Percentiles rank a stretch among this genome's conserved stretches.
phyloP scores from a whole-genome alignment of 2,113 vertebrate genomes.

The Chaetorhynchus papuensis region DNA sequence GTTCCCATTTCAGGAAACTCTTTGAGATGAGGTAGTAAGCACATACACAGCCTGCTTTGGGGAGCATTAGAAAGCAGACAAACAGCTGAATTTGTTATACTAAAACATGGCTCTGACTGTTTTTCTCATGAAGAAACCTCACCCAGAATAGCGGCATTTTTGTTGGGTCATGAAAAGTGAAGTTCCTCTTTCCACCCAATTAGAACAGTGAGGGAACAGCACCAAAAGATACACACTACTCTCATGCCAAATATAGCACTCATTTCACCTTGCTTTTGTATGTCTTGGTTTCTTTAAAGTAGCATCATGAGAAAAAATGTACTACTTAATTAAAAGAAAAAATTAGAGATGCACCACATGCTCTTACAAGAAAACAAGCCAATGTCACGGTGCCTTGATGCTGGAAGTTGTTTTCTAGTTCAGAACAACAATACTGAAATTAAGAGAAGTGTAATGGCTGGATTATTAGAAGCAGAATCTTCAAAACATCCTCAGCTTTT shows the following conservation, averaged over 20 bases:
- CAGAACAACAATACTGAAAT: neutral
- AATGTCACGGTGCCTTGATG: neutral
- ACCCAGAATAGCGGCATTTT: neutral
- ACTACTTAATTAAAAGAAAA: neutral
- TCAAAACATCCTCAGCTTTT: neutral
- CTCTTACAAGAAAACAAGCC: neutral
- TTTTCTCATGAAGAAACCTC: neutral
- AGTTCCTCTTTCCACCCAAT: neutral
- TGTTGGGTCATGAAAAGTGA: neutral
- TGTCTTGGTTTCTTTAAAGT: neutral
- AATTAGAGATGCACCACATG: neutral
- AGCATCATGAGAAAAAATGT: neutral
- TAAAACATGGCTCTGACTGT: neutral
- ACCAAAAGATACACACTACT: neutral
- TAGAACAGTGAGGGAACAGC: neutral
- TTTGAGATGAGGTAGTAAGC: neutral
- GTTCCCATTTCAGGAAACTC: neutral
- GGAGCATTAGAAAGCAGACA: neutral
- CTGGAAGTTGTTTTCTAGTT: neutral
- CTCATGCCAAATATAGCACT: accelerated
- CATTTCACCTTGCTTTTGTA: neutral
- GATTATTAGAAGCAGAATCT: neutral
- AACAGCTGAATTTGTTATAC: neutral
- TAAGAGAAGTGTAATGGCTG: neutral
- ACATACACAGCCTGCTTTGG: neutral